These are phyloP conservation scores for Ceuthmochares aereus DNA, from an alignment of 2,113 vertebrate genomes.

Conservation along the genomic window DNA sequence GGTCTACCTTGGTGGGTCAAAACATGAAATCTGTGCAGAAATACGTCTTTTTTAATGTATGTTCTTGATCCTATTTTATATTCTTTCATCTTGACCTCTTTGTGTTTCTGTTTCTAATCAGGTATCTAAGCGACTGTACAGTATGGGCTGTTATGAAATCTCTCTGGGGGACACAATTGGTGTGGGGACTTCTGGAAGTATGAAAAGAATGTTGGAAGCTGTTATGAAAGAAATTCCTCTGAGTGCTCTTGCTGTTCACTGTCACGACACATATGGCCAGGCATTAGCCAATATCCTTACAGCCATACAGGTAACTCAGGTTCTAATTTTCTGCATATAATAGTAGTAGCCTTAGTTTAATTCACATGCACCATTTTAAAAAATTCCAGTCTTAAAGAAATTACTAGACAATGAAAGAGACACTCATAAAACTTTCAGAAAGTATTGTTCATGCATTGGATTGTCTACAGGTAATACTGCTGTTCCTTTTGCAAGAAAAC, in stretches of 20 bases:
- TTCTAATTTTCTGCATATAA: not conserved
- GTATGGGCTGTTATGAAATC: slow-evolving; percentile 94
- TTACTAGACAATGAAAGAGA: not conserved
- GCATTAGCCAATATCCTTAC: slow-evolving; percentile 92
- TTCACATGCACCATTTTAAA: not conserved
- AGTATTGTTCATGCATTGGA: not conserved
- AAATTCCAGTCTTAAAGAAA: not conserved
- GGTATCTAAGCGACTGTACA: slow-evolving; percentile 90
- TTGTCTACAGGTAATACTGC: not conserved
- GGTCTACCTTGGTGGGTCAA: not conserved
- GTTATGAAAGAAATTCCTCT: slow-evolving; percentile 90
- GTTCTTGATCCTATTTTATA: not conserved
- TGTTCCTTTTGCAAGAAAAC: not conserved
- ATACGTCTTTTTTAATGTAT: not conserved
- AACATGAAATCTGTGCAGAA: not conserved
- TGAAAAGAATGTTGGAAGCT: slow-evolving; percentile 87
- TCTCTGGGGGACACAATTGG: slow-evolving; percentile 93
- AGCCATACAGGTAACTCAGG: slow-evolving; percentile 88
- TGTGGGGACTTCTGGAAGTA: slow-evolving; percentile 90
- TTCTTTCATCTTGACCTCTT: not conserved
- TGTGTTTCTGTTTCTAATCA: slow-evolving; percentile 56
- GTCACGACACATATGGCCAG: slow-evolving; percentile 95
- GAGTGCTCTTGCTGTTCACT: slow-evolving; percentile 89
- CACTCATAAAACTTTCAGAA: not conserved
- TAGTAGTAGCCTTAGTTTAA: not conserved